A percentile compares a stretch with the other conserved stretches of the same genome.
phyloP scores from a whole-genome alignment of 2,888 invertebrate species.

The Frankliniella fusca region DNA sequence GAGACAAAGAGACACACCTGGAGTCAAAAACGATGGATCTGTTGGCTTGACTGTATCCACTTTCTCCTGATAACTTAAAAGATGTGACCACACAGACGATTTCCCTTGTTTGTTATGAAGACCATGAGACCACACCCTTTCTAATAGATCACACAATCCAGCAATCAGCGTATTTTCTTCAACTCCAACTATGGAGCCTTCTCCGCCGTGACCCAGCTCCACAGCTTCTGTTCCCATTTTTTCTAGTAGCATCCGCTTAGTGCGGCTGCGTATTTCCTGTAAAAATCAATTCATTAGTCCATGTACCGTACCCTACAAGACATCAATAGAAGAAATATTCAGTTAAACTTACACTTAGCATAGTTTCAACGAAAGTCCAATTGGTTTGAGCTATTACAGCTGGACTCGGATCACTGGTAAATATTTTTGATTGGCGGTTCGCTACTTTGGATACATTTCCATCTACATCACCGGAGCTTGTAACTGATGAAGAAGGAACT shows the following conservation, averaged over 20 bases:
- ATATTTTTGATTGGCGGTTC: neutral
- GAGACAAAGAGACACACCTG: constrained; percentile 50
- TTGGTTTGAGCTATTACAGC: constrained; percentile 93
- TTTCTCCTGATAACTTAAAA: constrained; percentile 81
- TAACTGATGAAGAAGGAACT: neutral
- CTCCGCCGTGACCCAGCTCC: constrained; percentile 83
- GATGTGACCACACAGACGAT: constrained; percentile 94
- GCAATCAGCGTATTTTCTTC: constrained; percentile 98
- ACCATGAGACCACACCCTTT: constrained; percentile 97
- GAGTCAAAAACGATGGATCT: constrained; percentile 59
- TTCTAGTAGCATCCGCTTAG: constrained; percentile 97
- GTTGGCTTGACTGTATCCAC: constrained; percentile 59
- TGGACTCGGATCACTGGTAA: constrained; percentile 55
- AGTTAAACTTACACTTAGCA: constrained; percentile 71
- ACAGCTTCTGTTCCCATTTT: constrained; percentile 98
- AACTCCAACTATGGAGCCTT: constrained; percentile 65
- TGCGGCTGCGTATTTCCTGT: constrained; percentile 88
- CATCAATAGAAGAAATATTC: neutral
- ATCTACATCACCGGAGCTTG: neutral
- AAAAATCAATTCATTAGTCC: too few relatives aligned
- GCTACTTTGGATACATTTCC: neutral
- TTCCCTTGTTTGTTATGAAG: constrained; percentile 93
- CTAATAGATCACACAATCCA: constrained; percentile 93
- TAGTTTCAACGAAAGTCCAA: constrained; percentile 95
- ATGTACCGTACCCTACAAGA: neutral